Conservation (phyloP, 2,113 vertebrate genomes). For the Elanoides forficatus region DNA sequence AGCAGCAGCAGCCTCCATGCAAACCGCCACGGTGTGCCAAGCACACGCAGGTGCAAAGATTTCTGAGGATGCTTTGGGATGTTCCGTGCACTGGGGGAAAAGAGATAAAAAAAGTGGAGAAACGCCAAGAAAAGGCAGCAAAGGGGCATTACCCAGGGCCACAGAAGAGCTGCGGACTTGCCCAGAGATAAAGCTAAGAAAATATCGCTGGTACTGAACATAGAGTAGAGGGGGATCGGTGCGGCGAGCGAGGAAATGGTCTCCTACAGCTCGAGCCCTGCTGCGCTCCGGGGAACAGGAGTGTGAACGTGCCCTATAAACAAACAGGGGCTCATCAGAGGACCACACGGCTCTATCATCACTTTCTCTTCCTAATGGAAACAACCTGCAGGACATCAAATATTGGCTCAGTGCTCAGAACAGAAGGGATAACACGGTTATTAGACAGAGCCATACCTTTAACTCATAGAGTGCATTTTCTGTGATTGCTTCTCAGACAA, state of each 20-base stretch:
- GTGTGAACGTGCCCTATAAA: background rate
- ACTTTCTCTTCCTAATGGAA: background rate
- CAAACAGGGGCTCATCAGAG: background rate
- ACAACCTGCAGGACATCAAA: background rate
- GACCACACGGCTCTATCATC: background rate
- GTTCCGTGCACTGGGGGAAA: too few relatives aligned
- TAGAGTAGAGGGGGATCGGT: background rate
- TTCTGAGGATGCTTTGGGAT: background rate
- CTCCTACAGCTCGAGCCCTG: background rate
- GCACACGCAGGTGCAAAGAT: background rate
- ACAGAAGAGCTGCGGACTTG: background rate
- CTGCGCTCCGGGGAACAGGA: background rate
- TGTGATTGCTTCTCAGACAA: background rate
- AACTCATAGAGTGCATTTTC: background rate
- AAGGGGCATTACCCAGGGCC: background rate
- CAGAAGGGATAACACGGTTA: background rate
- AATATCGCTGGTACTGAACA: accelerated
- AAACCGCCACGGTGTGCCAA: background rate
- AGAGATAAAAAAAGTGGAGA: background rate
- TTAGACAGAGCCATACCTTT: background rate
- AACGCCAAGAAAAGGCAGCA: background rate
- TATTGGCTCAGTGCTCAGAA: accelerated
- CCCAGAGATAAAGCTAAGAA: background rate
- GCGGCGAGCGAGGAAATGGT: background rate
- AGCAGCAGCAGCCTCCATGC: background rate